A percentile compares a stretch with the other conserved stretches of the same genome.
phyloP scores from a whole-genome alignment of 2,888 invertebrate genomes.

The Listrodromus nycthemerus region DNA sequence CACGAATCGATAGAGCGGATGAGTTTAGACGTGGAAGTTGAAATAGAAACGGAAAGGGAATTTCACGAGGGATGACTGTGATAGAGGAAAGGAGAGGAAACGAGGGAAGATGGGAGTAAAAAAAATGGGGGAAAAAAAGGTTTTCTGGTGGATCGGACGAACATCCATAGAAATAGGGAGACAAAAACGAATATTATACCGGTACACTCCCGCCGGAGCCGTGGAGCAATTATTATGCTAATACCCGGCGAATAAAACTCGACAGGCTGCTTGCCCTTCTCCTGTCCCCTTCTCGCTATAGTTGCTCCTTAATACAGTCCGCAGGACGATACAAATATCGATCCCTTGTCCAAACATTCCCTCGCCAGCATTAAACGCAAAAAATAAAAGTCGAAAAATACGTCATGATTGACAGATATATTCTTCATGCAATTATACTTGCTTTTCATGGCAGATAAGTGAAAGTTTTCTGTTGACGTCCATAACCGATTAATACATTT shows the following conservation, averaged over 20 bases:
- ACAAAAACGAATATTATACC: slow-evolving; percentile 11
- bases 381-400: neutral
- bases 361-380: neutral
- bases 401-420: neutral
- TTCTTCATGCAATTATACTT: neutral
- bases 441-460: neutral
- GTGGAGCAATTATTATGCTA: slow-evolving; percentile 81
- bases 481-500: neutral
- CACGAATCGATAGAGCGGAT: neutral
- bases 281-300: slow-evolving; percentile 46
- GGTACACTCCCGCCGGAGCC: slow-evolving; percentile 60
- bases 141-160: slow-evolving; percentile 53
- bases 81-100: slow-evolving; percentile 17
- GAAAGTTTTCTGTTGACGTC: neutral
- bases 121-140: neutral
- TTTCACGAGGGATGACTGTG: slow-evolving; percentile 27
- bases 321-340: slow-evolving; percentile 37
- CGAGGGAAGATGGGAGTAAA: slow-evolving; percentile 31
- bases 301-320: slow-evolving; percentile 36
- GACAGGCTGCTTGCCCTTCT: slow-evolving; percentile 47
- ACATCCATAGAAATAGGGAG: slow-evolving; percentile 51
- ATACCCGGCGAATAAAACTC: slow-evolving; percentile 76
- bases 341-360: slow-evolving; percentile 18
- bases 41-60: slow-evolving; percentile 38
- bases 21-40: slow-evolving; percentile 14